Conservation (phyloP, 2,888 invertebrate species). For the Drosophila seclusa region DNA sequence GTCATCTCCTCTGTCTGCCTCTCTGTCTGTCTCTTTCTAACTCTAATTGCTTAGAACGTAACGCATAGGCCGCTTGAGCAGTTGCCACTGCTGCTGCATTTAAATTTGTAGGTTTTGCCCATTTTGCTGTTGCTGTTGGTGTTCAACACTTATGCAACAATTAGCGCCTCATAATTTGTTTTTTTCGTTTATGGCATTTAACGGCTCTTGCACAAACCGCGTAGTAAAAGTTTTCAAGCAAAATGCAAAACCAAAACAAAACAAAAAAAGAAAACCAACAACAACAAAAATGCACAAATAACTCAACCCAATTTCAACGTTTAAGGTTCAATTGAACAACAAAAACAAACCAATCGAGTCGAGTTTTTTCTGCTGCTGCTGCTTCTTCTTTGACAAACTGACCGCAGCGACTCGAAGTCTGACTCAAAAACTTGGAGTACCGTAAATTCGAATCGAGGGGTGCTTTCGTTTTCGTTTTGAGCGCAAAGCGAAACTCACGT, state of each 20-base stretch:
- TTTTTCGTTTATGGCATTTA: conserved; percentile 25
- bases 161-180: conserved; percentile 43
- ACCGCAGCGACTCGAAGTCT: conserved; percentile 22
- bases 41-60: conserved; percentile 51
- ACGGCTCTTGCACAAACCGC: conserved; percentile 22
- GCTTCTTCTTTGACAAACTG: conserved; percentile 21
- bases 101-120: background rate
- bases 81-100: background rate
- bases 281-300: conserved; percentile 47
- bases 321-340: conserved; percentile 77
- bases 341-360: conserved; percentile 9
- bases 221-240: conserved; percentile 48
- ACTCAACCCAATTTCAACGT: conserved; percentile 75
- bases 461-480: conserved; percentile 71
- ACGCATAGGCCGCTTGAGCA: conserved; percentile 57
- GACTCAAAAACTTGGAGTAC: conserved; percentile 5
- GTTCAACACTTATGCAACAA: conserved; percentile 59
- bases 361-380: conserved; percentile 28
- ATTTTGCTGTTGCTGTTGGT: background rate
- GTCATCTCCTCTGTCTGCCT: background rate
- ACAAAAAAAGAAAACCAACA: conserved; percentile 45
- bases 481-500: conserved; percentile 54
- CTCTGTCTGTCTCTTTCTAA: background rate
- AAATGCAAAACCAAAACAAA: conserved; percentile 50
- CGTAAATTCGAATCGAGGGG: conserved; percentile 5